Evolutionary conservation across 2,113 vertebrate genomes (phyloP).

Genomic region (Macquaria australasica): DNA sequence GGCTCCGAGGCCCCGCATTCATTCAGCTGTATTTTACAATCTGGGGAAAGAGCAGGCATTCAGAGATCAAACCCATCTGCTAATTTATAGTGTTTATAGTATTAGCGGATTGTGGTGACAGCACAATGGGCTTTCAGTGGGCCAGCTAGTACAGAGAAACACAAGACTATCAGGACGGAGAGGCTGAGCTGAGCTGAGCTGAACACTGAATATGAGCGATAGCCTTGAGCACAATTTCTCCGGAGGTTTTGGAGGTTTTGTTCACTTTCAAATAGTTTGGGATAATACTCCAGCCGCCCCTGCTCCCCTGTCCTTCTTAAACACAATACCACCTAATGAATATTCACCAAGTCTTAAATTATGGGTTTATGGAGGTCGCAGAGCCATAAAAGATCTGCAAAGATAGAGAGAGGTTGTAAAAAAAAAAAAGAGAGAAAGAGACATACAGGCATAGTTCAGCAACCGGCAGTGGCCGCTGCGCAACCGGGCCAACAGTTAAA

Average conservation of each 20-base stretch:
- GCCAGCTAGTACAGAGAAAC: constrained; percentile 3
- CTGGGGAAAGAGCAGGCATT: constrained; percentile 61
- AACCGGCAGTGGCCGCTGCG: constrained; percentile 63
- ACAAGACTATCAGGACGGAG: constrained; percentile 15
- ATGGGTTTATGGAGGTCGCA: constrained; percentile 77
- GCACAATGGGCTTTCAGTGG: constrained; percentile 58
- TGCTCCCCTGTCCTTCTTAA: constrained; percentile 31
- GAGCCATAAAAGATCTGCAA: constrained; percentile 74
- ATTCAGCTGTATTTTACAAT: constrained; percentile 71
- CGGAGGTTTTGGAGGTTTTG: neutral
- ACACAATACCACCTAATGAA: constrained; percentile 75
- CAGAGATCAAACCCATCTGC: constrained; percentile 63
- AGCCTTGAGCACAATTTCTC: neutral
- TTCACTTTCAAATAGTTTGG: constrained; percentile 32
- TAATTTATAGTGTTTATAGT: constrained; percentile 72
- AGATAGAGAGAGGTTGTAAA: constrained; percentile 41
- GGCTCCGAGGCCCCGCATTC: constrained; percentile 37
- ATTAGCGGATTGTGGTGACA: constrained; percentile 41
- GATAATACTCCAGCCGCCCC: constrained; percentile 1
- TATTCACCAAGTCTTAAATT: constrained; percentile 79
- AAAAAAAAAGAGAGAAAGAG: constrained; percentile 48
- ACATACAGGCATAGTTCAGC: constrained; percentile 71
- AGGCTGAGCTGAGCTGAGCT: constrained; percentile 8
- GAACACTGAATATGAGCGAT: constrained; percentile 34
- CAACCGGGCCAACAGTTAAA: constrained; percentile 72